These are phyloP conservation scores for Microplitis deprimator DNA, from an alignment of 2,888 invertebrate genomes.

Conservation along the genomic window DNA sequence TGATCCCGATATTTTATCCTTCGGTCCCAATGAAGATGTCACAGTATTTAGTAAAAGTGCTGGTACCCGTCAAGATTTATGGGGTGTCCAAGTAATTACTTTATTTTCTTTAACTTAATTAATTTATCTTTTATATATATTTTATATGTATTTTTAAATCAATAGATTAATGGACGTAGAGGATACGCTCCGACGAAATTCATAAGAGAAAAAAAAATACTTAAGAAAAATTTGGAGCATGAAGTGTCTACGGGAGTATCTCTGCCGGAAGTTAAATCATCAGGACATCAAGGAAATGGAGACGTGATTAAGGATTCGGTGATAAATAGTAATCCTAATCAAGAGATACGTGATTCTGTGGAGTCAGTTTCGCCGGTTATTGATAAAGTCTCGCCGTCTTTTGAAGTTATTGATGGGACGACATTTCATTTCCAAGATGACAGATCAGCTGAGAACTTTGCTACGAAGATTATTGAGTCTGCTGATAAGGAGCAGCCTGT, in stretches of 20 bases:
- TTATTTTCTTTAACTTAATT: slow-evolving; percentile 3
- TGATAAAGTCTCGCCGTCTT: slow-evolving; percentile 49
- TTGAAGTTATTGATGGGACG: slow-evolving; percentile 79
- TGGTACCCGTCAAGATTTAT: slow-evolving; percentile 75
- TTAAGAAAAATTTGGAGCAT: slow-evolving; percentile 68
- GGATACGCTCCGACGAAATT: slow-evolving; percentile 79
- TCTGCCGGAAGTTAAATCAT: slow-evolving; percentile 38
- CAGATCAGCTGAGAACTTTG: slow-evolving; percentile 43
- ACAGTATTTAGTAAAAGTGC: slow-evolving; percentile 81
- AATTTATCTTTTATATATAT: slow-evolving; percentile 18
- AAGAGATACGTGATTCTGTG: not conserved
- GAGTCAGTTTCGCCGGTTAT: not conserved
- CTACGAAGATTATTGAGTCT: slow-evolving; percentile 35
- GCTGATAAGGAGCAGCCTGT: slow-evolving; percentile 50
- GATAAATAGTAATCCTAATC: not conserved
- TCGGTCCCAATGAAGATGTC: slow-evolving; percentile 74
- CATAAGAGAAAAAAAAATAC: slow-evolving; percentile 76
- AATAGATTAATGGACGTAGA: slow-evolving; percentile 78
- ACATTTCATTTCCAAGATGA: slow-evolving; percentile 69
- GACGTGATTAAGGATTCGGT: slow-evolving; percentile 15
- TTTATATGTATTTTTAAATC: slow-evolving; percentile 67
- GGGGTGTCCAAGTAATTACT: slow-evolving; percentile 76
- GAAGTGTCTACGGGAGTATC: slow-evolving; percentile 69
- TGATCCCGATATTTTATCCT: slow-evolving; percentile 76
- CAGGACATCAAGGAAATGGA: slow-evolving; percentile 8